phyloP scores from a whole-genome alignment of 2,888 invertebrate genomes.

The Heteromyza rotundicornis region DNA sequence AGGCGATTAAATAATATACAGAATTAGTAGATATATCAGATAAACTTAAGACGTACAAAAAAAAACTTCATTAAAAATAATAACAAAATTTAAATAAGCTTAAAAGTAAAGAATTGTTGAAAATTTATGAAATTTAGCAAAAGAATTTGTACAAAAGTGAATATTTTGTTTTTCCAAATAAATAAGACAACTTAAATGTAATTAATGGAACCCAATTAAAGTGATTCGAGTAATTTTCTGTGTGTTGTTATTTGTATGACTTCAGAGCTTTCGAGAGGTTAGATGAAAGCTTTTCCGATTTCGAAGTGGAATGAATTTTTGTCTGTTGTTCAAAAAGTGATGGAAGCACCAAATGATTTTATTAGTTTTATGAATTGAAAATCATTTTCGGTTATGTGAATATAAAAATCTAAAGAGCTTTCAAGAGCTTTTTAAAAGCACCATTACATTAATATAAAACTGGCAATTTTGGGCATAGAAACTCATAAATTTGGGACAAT shows the following conservation, averaged over 20 bases:
- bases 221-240: too few species aligned
- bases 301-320: background rate
- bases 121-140: slow-evolving; percentile 30
- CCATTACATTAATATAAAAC: slow-evolving; percentile 26
- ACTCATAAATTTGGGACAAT: background rate
- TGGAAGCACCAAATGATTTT: slow-evolving; percentile 50
- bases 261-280: slow-evolving; percentile 19
- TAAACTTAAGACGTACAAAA: slow-evolving; percentile 1
- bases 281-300: background rate
- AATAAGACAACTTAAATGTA: slow-evolving; percentile 8
- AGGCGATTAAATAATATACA: too few species aligned
- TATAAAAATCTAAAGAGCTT: slow-evolving; percentile 14
- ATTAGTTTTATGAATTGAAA: slow-evolving; percentile 13
- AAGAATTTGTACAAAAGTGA: slow-evolving; percentile 25
- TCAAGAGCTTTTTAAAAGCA: slow-evolving; percentile 28
- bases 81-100: slow-evolving; percentile 30
- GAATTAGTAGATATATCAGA: slow-evolving; percentile 18
- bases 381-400: too few species aligned
- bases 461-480: background rate
- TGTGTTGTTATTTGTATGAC: slow-evolving; percentile 30
- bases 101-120: slow-evolving; percentile 18
- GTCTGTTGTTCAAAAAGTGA: background rate
- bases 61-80: slow-evolving; percentile 18
- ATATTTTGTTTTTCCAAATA: slow-evolving; percentile 5
- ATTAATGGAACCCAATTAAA: background rate